Percentiles rank a stretch among this genome's conserved stretches.
Conservation (phyloP, 2,888 invertebrate genomes). For the Thyatira batis region DNA sequence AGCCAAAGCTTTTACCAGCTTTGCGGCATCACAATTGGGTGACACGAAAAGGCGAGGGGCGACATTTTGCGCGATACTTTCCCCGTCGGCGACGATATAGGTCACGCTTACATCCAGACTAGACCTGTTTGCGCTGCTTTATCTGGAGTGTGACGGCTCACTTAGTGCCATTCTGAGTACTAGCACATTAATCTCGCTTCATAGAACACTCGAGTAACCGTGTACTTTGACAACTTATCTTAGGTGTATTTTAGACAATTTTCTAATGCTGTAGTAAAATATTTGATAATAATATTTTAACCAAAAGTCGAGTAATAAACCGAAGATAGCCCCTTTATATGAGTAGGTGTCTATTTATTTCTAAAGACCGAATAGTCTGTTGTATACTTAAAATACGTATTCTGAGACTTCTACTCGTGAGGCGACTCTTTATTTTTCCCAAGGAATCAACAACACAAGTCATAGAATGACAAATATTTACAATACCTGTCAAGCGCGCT, state of each 20-base stretch:
- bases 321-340: no score
- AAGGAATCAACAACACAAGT: neutral
- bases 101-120: conserved; percentile 50
- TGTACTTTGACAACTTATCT: neutral
- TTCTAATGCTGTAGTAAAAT: neutral
- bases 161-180: conserved; percentile 15
- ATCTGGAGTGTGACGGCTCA: conserved; percentile 38
- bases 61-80: conserved; percentile 52
- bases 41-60: conserved; percentile 44
- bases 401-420: neutral
- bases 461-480: neutral
- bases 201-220: conserved; percentile 9
- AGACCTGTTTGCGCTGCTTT: conserved; percentile 29
- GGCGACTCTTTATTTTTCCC: neutral
- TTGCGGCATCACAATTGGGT: conserved; percentile 45
- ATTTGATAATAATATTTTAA: neutral
- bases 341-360: no score
- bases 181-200: neutral
- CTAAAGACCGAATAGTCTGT: no score
- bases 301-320: neutral
- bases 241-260: neutral
- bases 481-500: neutral
- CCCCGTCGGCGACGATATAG: conserved; percentile 48
- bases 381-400: no score
- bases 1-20: conserved; percentile 43